phyloP scores from a whole-genome alignment of 2,113 vertebrate species.

The Nymphicus hollandicus region DNA sequence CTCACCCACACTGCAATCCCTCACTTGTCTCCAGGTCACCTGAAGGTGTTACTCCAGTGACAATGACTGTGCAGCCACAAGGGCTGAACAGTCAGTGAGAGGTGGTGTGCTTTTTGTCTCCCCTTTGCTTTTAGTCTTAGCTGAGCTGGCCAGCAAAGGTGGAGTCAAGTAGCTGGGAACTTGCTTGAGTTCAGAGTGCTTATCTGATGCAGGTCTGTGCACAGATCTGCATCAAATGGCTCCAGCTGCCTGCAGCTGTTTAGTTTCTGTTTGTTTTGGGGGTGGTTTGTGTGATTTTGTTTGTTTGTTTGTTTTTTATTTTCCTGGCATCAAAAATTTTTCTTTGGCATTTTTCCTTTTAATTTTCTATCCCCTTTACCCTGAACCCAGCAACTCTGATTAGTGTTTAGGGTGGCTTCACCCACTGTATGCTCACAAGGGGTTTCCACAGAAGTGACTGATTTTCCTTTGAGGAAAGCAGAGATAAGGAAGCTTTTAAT shows the following conservation, averaged over 20 bases:
- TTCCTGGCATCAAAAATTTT: not conserved
- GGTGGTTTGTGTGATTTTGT: not conserved
- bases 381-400: not conserved
- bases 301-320: not conserved
- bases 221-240: not conserved
- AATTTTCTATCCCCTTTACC: not conserved
- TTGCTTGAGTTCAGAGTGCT: not conserved
- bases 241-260: not conserved
- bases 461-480: not conserved
- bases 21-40: not conserved
- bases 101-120: not conserved
- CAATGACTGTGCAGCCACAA: not conserved
- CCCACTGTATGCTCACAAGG: not conserved
- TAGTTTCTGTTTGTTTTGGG: not conserved
- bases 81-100: not conserved
- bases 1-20: not conserved
- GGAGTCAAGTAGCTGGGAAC: not conserved
- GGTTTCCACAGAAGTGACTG: not conserved
- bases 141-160: not conserved
- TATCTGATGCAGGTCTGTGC: not conserved
- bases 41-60: not conserved
- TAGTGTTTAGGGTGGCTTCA: not conserved
- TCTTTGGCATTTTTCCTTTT: not conserved
- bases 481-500: not conserved
- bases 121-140: not conserved